Percentiles rank a stretch among this genome's conserved stretches.
These are phyloP conservation scores for Nothocercus nigrocapillus DNA, from an alignment of 2,113 vertebrate species.

Conservation along the genomic window DNA sequence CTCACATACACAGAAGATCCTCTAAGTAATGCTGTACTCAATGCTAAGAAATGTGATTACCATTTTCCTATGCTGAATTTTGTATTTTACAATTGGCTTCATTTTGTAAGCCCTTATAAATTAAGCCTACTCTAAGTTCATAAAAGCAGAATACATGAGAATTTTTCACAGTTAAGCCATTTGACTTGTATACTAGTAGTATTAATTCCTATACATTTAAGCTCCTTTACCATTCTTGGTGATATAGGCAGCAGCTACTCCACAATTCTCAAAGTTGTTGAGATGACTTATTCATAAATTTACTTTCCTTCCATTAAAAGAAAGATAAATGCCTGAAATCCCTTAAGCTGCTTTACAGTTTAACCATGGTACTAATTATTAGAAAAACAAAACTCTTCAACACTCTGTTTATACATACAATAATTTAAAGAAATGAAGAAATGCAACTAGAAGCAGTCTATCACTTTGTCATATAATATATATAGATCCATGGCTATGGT, in stretches of 20 bases:
- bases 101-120: background rate
- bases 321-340: background rate
- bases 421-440: background rate
- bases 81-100: background rate
- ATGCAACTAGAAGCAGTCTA: background rate
- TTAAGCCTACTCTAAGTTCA: background rate
- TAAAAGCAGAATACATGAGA: background rate
- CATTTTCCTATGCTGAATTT: background rate
- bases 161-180: background rate
- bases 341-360: background rate
- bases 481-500: accelerated
- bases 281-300: background rate
- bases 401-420: accelerated
- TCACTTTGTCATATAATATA: background rate
- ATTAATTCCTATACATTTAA: background rate
- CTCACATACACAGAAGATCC: background rate
- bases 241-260: background rate
- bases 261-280: constrained; percentile 21
- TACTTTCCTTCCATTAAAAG: background rate
- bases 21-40: background rate
- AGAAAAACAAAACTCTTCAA: background rate
- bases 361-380: background rate
- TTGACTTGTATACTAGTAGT: background rate
- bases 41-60: background rate
- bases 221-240: background rate